phyloP scores from a whole-genome alignment of 2,797 vertebrate species.

The Crypturellus tataupa region DNA sequence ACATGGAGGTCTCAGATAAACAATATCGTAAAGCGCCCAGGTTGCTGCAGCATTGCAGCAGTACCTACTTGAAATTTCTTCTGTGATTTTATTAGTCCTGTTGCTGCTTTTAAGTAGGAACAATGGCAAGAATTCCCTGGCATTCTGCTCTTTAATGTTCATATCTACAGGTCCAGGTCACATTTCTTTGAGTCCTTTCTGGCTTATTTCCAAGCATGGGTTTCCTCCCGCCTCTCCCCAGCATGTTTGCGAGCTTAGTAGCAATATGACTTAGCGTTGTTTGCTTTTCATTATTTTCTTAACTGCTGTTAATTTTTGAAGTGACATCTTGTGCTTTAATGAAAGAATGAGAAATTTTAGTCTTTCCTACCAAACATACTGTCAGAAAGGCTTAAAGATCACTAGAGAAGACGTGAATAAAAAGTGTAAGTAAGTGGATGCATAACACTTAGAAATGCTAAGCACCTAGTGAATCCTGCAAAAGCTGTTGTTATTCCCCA shows the following conservation, averaged over 20 bases:
- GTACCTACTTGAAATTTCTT: neutral
- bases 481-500: conserved; percentile 33
- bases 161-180: neutral
- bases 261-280: neutral
- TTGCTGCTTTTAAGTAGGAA: neutral
- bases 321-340: neutral
- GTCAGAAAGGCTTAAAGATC: neutral
- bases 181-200: neutral
- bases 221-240: neutral
- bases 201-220: neutral
- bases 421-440: neutral
- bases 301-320: neutral
- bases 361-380: neutral
- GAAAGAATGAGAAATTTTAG: neutral
- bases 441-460: conserved; percentile 26
- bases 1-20: neutral
- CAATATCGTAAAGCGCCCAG: neutral
- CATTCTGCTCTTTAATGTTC: neutral
- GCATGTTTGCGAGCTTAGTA: neutral
- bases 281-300: neutral
- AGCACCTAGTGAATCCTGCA: neutral
- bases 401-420: neutral
- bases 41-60: neutral
- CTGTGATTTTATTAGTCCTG: neutral
- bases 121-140: neutral